A percentile compares a stretch with the other conserved stretches of the same genome.
Conservation (phyloP, 2,888 invertebrate genomes). For the Ceraclea dissimilis region DNA sequence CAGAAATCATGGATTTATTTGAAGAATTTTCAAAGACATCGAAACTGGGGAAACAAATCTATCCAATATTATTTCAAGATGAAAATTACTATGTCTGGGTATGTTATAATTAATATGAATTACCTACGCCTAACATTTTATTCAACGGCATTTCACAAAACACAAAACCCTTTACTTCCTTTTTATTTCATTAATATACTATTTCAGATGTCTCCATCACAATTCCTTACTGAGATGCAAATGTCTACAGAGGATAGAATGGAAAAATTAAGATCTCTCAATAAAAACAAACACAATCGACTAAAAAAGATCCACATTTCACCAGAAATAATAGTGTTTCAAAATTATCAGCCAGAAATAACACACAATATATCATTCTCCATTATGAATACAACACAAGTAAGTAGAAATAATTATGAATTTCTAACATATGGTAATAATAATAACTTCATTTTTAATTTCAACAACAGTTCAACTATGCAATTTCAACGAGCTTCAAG, state of each 20-base stretch:
- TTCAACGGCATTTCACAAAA: too few species aligned
- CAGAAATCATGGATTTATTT: neutral
- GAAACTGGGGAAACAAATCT: neutral
- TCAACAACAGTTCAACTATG: too few species aligned
- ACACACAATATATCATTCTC: conserved; percentile 1
- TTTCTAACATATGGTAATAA: too few species aligned
- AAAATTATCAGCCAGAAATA: conserved; percentile 7
- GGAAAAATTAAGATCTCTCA: conserved; percentile 7
- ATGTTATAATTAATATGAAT: too few species aligned
- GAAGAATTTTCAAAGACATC: neutral
- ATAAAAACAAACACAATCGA: conserved; percentile 3
- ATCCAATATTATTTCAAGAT: conserved; percentile 2
- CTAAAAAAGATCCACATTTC: conserved; percentile 4
- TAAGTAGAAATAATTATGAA: too few species aligned
- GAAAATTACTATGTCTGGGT: conserved; percentile 1
- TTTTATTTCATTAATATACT: too few species aligned
- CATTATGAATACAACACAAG: conserved; percentile 12
- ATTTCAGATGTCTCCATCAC: conserved; percentile 10
- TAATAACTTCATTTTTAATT: too few species aligned
- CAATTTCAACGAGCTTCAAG: too few species aligned
- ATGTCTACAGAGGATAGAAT: conserved; percentile 10
- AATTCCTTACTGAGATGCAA: conserved; percentile 12
- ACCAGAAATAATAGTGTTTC: conserved; percentile 12
- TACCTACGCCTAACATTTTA: too few species aligned
- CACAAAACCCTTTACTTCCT: too few species aligned